Conservation (phyloP, 2,888 invertebrate genomes). For the Minunthozetes semirufus region DNA sequence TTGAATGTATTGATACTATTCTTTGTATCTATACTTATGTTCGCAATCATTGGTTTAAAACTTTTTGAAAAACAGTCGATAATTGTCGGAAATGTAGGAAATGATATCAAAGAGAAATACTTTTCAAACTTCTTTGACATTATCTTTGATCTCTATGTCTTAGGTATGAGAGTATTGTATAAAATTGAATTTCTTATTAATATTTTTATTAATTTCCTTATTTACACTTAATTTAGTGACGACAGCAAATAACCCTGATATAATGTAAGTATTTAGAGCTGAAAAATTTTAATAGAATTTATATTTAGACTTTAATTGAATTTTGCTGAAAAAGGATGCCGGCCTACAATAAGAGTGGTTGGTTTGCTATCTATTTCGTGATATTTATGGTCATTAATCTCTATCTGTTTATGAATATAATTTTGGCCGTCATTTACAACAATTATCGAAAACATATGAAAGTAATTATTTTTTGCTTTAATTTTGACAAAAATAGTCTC, state of each 20-base stretch:
- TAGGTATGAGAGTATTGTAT: slow-evolving; percentile 43
- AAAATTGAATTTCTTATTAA: too few species aligned
- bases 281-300: too few species aligned
- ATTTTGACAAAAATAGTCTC: neutral
- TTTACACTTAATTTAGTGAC: slow-evolving; percentile 47
- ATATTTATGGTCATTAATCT: slow-evolving; percentile 50
- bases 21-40: slow-evolving; percentile 49
- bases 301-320: too few species aligned
- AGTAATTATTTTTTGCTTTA: slow-evolving; percentile 44
- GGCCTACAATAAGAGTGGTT: slow-evolving; percentile 49
- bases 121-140: slow-evolving; percentile 50
- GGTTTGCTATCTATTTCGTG: slow-evolving; percentile 51
- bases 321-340: slow-evolving; percentile 49
- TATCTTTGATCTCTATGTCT: slow-evolving; percentile 51
- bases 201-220: too few species aligned
- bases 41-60: slow-evolving; percentile 51
- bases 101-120: slow-evolving; percentile 41
- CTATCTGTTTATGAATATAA: slow-evolving; percentile 53
- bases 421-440: slow-evolving; percentile 52
- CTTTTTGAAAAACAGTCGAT: slow-evolving; percentile 48
- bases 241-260: slow-evolving; percentile 53
- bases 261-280: slow-evolving; percentile 48
- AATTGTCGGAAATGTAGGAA: slow-evolving; percentile 2
- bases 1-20: slow-evolving; percentile 50
- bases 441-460: slow-evolving; percentile 50